A percentile compares a stretch with the other conserved stretches of the same genome.
Conservation (phyloP, 2,888 invertebrate species). For the Meandrusa payeni region DNA sequence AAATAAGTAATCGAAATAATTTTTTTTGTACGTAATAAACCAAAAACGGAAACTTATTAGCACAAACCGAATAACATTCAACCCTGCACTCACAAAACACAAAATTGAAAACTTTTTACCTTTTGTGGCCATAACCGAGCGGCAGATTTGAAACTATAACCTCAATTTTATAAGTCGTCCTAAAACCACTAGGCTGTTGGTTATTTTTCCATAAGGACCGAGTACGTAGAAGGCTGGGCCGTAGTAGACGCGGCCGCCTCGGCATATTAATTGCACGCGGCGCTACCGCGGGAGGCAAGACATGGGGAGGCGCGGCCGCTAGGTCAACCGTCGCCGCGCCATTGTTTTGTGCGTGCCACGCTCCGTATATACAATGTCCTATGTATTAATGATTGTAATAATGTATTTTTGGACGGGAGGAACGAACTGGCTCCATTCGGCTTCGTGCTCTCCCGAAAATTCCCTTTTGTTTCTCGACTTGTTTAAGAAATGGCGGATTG, state of each 20-base stretch:
- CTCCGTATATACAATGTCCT: conserved; percentile 39
- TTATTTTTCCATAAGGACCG: conserved; percentile 23
- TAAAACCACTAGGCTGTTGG: too few relatives aligned
- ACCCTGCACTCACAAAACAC: too few relatives aligned
- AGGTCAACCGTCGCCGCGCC: conserved; percentile 78
- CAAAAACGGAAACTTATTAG: too few relatives aligned
- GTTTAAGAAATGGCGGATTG: conserved; percentile 23
- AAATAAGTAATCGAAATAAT: too few relatives aligned
- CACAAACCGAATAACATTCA: too few relatives aligned
- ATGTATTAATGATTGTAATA: conserved; percentile 27
- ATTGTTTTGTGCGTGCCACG: conserved; percentile 77
- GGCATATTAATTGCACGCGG: conserved; percentile 82
- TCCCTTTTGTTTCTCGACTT: conserved; percentile 22
- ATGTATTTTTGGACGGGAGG: conserved; percentile 25
- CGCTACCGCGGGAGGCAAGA: conserved; percentile 75
- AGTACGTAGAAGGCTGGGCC: conserved; percentile 43
- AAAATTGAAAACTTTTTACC: too few relatives aligned
- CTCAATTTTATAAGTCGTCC: too few relatives aligned
- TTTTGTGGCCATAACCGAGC: too few relatives aligned
- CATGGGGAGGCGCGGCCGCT: conserved; percentile 68
- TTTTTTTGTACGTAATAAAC: too few relatives aligned
- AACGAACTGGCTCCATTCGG: conserved; percentile 20
- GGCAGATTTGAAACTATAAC: too few relatives aligned
- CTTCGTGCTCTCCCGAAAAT: conserved; percentile 22
- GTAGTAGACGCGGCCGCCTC: conserved; percentile 70